phyloP scores from a whole-genome alignment of 2,888 invertebrate genomes.

The Monopis laevigella region DNA sequence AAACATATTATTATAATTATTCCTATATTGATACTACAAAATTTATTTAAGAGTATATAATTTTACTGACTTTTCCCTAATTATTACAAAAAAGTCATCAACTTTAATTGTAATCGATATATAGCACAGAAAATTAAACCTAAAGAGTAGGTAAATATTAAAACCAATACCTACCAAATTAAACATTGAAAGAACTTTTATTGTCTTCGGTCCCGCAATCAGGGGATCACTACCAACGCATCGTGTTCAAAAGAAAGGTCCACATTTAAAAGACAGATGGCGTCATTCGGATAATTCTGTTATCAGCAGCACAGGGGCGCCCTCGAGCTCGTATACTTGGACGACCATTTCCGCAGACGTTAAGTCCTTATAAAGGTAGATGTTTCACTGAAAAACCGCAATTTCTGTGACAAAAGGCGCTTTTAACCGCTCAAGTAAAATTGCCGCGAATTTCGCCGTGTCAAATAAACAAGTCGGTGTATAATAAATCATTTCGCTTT shows the following conservation, averaged over 20 bases:
- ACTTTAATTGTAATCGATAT: too few species aligned
- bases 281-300: slow-evolving; percentile 73
- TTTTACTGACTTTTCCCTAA: too few species aligned
- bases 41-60: too few species aligned
- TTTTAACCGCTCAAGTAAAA: slow-evolving; percentile 49
- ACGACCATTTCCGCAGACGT: slow-evolving; percentile 57
- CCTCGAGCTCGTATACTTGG: slow-evolving; percentile 56
- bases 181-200: too few species aligned
- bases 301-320: slow-evolving; percentile 66
- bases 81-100: too few species aligned
- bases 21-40: too few species aligned
- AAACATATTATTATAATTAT: too few species aligned
- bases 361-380: slow-evolving; percentile 61
- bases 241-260: slow-evolving; percentile 52
- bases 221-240: slow-evolving; percentile 9
- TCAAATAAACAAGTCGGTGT: slow-evolving; percentile 11
- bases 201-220: slow-evolving; percentile 7
- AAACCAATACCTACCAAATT: too few species aligned
- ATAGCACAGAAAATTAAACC: too few species aligned
- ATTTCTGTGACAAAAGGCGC: slow-evolving; percentile 52
- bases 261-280: slow-evolving; percentile 73
- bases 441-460: slow-evolving; percentile 18
- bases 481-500: slow-evolving; percentile 10
- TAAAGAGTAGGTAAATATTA: too few species aligned
- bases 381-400: slow-evolving; percentile 57